Base-by-base conservation (phyloP, 2,888 invertebrate species). In the Andrena marginata region DNA sequence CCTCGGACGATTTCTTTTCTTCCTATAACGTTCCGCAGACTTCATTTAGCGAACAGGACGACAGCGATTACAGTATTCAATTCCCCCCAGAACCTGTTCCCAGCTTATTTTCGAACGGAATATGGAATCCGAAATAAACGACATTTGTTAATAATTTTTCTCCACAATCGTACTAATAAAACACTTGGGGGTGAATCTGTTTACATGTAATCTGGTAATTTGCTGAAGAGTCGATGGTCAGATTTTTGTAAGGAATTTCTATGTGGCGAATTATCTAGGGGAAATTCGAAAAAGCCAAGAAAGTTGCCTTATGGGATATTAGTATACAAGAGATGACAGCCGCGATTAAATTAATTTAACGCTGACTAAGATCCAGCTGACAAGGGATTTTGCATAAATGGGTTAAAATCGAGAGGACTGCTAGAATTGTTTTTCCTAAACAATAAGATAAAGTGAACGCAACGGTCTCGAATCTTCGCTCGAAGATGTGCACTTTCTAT, bases 251-350 rank as follows among this genome's bases (percentile, higher is more conserved):
- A 16, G 42, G 29, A 60, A 23, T 49, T 49, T 74, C 51, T 16
- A 60, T 3, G 7, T 16, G 13, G 1, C 7, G 20, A 31, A 59
- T 35, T 42, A 48, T 29, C 59, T 29, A 10, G 35, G 60, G n/a
- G 33, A 69, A 64, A 77, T 63, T 63, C 59, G 23, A 29, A 23
- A 59, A 23, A 79, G 8, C 42, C 33, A 78, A n/a, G 62, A 76
- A 76, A 78, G 29, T 59, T n/a, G 23, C 31, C 10, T 54, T 31
- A 6, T 6, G 23, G 20, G 13, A 48, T 56, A 56, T 31, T 72
- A 76, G 62, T 26, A 23, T 23, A 3, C 13, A 10, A n/a, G 7
- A 68, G 23, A 54, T 33, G 59, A 78, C 54, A 72, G 20, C 6
- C 0, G 7, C 59, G 54, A 77, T 77, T 63, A 63, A 54, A 10